Conservation (phyloP, 2,888 invertebrate species). For the Muschampia plurimacula region DNA sequence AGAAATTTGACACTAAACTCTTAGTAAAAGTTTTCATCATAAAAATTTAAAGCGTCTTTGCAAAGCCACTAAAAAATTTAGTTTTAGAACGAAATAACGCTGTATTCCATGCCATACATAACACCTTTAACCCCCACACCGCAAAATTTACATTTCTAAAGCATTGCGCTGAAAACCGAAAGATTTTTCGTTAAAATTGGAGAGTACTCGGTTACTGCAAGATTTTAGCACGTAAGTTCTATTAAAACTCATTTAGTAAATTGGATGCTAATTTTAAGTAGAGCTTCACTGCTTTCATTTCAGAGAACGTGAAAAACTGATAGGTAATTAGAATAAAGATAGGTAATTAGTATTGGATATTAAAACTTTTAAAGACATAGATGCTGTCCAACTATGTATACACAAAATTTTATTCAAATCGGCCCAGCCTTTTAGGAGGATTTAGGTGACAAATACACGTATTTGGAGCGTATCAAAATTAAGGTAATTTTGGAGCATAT, state of each 20-base stretch:
- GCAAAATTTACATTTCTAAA: conserved; percentile 34
- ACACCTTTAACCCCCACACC: not conserved
- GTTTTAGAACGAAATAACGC: not conserved
- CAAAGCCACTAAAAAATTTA: not conserved
- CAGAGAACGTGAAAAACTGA: conserved; percentile 10
- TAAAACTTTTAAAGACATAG: not conserved
- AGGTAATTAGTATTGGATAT: not conserved
- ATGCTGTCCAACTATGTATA: no score
- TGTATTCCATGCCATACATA: not conserved
- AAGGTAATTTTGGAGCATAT: no score
- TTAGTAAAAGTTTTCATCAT: not conserved
- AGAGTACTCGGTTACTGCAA: conserved; percentile 37
- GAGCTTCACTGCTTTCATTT: conserved; percentile 21
- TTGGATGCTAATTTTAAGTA: conserved; percentile 42
- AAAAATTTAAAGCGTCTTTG: not conserved
- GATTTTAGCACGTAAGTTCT: conserved; percentile 38
- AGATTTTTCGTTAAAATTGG: conserved; percentile 37
- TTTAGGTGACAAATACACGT: no score
- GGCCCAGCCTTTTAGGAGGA: no score
- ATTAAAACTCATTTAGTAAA: conserved; percentile 41
- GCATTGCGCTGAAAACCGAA: conserved; percentile 18
- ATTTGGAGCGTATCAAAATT: no score
- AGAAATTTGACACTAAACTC: no score
- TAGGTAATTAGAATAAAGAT: not conserved
- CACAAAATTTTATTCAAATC: no score